These are phyloP conservation scores for Agonum fuliginosum DNA, from an alignment of 2,888 invertebrate species.

Conservation along the genomic window DNA sequence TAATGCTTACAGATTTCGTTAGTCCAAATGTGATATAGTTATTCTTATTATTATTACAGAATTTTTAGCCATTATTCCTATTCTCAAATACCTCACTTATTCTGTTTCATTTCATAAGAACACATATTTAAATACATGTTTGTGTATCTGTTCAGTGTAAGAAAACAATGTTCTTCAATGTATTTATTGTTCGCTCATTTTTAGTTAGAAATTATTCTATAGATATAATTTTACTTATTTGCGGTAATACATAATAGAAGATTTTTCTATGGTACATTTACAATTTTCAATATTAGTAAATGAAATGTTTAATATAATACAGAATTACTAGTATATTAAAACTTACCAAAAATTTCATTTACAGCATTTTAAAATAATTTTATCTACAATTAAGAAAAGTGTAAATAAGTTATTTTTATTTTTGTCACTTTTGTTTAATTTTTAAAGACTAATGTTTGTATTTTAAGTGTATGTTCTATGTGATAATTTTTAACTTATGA, in stretches of 20 bases:
- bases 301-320: slow-evolving; percentile 17
- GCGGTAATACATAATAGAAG: slow-evolving; percentile 8
- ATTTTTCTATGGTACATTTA: slow-evolving; percentile 41
- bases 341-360: slow-evolving; percentile 46
- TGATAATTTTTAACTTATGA: slow-evolving; percentile 50
- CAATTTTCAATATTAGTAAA: slow-evolving; percentile 29
- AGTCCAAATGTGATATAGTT: slow-evolving; percentile 34
- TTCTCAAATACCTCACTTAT: slow-evolving; percentile 39
- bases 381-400: background rate
- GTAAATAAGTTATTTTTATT: slow-evolving; percentile 31
- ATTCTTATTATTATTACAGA: slow-evolving; percentile 14
- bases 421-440: slow-evolving; percentile 8
- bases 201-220: background rate
- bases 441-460: background rate
- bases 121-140: background rate
- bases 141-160: slow-evolving; percentile 13
- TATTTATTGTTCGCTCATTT: slow-evolving; percentile 34
- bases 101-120: slow-evolving; percentile 8
- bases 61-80: slow-evolving; percentile 35
- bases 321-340: slow-evolving; percentile 18
- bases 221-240: background rate
- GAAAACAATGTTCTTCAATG: slow-evolving; percentile 27
- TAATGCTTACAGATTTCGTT: background rate
- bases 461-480: slow-evolving; percentile 32
- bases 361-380: slow-evolving; percentile 21